phyloP scores from a whole-genome alignment of 2,888 invertebrate species.

The Drosophila stalkeri region DNA sequence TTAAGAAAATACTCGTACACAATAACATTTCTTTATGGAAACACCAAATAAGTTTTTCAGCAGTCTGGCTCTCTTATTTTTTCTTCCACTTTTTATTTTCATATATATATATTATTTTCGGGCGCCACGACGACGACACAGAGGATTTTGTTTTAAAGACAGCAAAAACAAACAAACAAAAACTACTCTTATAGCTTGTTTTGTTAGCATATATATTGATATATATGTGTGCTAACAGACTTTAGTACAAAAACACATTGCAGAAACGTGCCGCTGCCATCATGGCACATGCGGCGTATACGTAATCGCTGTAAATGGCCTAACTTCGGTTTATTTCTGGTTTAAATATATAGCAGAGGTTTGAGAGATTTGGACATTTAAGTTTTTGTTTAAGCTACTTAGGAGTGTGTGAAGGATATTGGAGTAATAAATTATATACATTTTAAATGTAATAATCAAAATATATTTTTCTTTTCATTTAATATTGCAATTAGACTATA shows the following conservation, averaged over 20 bases:
- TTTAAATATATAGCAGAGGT: constrained; percentile 6
- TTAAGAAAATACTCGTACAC: constrained; percentile 52
- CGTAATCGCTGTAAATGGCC: constrained; percentile 42
- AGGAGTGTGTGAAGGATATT: not conserved
- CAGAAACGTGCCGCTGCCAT: constrained; percentile 43
- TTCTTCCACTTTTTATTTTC: constrained; percentile 15
- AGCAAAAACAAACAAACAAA: not conserved
- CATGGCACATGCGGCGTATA: constrained; percentile 56
- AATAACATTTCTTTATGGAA: constrained; percentile 52
- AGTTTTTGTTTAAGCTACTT: constrained; percentile 10
- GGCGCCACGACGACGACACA: constrained; percentile 36
- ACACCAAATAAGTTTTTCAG: constrained; percentile 42
- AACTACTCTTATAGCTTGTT: not conserved
- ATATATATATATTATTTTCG: constrained; percentile 4
- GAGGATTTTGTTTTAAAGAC: constrained; percentile 15
- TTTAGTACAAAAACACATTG: constrained; percentile 43
- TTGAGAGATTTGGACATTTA: not conserved
- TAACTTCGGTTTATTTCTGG: constrained; percentile 15
- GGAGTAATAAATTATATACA: not conserved
- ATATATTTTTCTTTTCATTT: not conserved
- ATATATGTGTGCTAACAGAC: constrained; percentile 39
- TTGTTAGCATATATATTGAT: not conserved
- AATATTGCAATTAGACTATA: not conserved
- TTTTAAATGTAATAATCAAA: not conserved
- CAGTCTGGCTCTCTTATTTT: constrained; percentile 17